These are phyloP conservation scores for Latrodectus elegans DNA, from an alignment of 2,888 invertebrate species.

Conservation along the genomic window DNA sequence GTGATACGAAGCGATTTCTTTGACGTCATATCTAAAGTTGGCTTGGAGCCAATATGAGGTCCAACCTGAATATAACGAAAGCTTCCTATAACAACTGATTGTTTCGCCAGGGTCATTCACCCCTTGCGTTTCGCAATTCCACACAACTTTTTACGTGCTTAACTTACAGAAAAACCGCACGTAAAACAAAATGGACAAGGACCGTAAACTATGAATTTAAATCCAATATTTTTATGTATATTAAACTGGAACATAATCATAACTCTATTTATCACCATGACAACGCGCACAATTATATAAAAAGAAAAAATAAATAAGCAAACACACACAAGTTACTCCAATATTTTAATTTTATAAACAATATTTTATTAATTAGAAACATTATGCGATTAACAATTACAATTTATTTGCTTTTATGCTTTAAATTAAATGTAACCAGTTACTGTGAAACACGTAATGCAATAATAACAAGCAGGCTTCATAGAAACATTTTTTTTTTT, in stretches of 20 bases:
- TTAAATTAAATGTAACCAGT: too few species aligned
- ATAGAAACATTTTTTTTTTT: too few species aligned
- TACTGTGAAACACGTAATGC: too few species aligned
- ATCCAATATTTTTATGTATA: not conserved
- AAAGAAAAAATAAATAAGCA: not conserved
- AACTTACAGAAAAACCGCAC: not conserved
- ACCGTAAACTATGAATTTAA: not conserved
- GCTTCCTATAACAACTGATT: conserved; percentile 52
- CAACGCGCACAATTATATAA: not conserved
- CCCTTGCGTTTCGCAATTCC: conserved; percentile 50
- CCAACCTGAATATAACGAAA: conserved; percentile 33
- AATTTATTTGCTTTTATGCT: too few species aligned
- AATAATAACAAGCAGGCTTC: too few species aligned
- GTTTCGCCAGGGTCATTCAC: conserved; percentile 59
- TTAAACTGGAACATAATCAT: not conserved
- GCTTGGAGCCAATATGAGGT: conserved; percentile 17
- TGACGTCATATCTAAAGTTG: conserved; percentile 53
- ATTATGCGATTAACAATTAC: too few species aligned
- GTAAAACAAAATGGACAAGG: not conserved
- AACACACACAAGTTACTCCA: not conserved
- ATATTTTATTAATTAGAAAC: not conserved
- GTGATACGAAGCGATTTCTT: conserved; percentile 4
- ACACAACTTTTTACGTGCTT: conserved; percentile 15
- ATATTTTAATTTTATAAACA: not conserved
- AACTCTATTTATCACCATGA: conserved; percentile 8